Evolutionary conservation across 2,113 vertebrate genomes (phyloP).

Genomic region (Myiagra hebetior): DNA sequence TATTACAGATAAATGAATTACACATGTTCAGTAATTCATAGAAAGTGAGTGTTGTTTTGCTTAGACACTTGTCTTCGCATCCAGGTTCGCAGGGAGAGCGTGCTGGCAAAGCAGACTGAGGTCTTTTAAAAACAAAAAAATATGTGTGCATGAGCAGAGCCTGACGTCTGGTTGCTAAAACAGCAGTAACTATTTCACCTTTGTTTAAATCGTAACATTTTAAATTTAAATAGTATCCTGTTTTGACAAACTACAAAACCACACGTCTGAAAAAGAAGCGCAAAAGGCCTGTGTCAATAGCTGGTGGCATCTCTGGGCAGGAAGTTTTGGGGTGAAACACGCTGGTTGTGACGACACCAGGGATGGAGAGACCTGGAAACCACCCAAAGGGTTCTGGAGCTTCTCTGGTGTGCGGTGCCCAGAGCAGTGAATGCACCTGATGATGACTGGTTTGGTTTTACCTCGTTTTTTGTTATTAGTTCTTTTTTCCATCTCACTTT

Average conservation of each 20-base stretch:
- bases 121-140: slow-evolving; percentile 34
- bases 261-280: slow-evolving; percentile 72
- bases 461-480: background rate
- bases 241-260: slow-evolving; percentile 88
- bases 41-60: slow-evolving; percentile 75
- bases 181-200: slow-evolving; percentile 53
- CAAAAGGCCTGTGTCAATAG: slow-evolving; percentile 56
- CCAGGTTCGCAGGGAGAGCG: slow-evolving; percentile 71
- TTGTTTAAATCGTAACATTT: slow-evolving; percentile 64
- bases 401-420: background rate
- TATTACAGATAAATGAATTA: slow-evolving; percentile 74
- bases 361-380: background rate
- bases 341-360: background rate
- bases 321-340: slow-evolving; percentile 72
- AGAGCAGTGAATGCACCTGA: background rate
- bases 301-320: slow-evolving; percentile 71
- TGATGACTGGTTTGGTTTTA: background rate
- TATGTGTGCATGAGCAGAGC: slow-evolving; percentile 62
- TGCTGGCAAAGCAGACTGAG: slow-evolving; percentile 62
- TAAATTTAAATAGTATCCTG: slow-evolving; percentile 81
- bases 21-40: slow-evolving; percentile 79
- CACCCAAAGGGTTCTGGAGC: background rate
- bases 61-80: slow-evolving; percentile 68
- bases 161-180: slow-evolving; percentile 63
- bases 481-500: background rate